A percentile compares a stretch with the other conserved stretches of the same genome.
These are phyloP conservation scores for Elymnias hypermnestra DNA, from an alignment of 1,140 invertebrate species.

Conservation along the genomic window DNA sequence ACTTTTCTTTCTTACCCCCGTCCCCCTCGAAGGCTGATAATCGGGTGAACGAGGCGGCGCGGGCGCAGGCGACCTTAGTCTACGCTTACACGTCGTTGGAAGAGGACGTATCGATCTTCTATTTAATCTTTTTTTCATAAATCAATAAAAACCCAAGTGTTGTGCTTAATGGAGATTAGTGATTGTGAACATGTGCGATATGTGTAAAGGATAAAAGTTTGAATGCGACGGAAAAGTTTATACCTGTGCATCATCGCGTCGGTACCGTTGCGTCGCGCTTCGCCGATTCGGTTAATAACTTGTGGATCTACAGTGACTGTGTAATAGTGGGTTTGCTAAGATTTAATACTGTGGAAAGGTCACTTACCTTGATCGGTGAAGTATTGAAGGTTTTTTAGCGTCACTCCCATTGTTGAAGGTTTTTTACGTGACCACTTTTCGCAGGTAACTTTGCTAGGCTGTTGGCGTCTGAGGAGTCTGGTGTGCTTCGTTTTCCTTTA, in stretches of 20 bases:
- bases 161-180: not conserved
- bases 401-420: slow-evolving; percentile 16
- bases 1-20: slow-evolving; percentile 51
- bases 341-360: slow-evolving; percentile 64
- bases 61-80: slow-evolving; percentile 56
- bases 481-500: not conserved
- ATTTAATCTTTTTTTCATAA: too few relatives aligned
- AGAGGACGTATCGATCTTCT: slow-evolving; percentile 32
- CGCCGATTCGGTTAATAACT: slow-evolving; percentile 63
- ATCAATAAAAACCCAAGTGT: slow-evolving; percentile 17
- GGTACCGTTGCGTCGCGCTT: slow-evolving; percentile 56
- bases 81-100: slow-evolving; percentile 27
- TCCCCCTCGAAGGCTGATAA: slow-evolving; percentile 64
- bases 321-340: slow-evolving; percentile 60
- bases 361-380: slow-evolving; percentile 57
- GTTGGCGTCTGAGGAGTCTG: not conserved
- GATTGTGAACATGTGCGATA: slow-evolving; percentile 3
- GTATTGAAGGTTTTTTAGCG: slow-evolving; percentile 6
- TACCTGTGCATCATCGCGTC: slow-evolving; percentile 18
- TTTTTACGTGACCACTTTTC: slow-evolving; percentile 6
- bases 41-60: slow-evolving; percentile 43
- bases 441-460: not conserved
- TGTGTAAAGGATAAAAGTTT: slow-evolving; percentile 30
- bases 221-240: slow-evolving; percentile 19
- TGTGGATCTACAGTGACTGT: slow-evolving; percentile 60